Conservation (phyloP, 2,113 vertebrate genomes). For the Anguilla rostrata region DNA sequence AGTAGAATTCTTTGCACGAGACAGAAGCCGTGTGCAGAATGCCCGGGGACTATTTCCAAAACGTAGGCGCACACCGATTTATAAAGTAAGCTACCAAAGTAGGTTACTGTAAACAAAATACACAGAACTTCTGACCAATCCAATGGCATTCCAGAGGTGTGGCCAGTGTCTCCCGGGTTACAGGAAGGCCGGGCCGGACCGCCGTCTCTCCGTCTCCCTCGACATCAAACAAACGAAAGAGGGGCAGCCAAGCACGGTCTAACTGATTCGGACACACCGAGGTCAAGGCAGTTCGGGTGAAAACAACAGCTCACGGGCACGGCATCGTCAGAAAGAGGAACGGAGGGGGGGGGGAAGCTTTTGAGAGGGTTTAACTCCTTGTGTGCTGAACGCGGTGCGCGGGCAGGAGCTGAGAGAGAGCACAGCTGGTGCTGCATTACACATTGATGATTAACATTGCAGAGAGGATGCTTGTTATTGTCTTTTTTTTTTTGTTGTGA, state of each 20-base stretch:
- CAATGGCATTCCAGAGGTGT: neutral
- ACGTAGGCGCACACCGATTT: neutral
- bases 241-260: slow-evolving; percentile 57
- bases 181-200: neutral
- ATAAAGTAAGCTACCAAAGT: no score
- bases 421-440: neutral
- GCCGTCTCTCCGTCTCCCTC: neutral
- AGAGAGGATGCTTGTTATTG: neutral
- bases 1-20: neutral
- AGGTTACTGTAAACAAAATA: neutral
- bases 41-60: neutral
- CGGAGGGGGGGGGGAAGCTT: slow-evolving; percentile 10
- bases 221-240: slow-evolving; percentile 44
- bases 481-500: neutral
- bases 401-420: neutral
- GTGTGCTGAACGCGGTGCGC: slow-evolving; percentile 39
- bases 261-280: slow-evolving; percentile 65
- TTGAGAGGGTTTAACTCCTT: slow-evolving; percentile 52
- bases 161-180: neutral
- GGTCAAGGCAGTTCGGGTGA: slow-evolving; percentile 69
- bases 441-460: neutral
- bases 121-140: neutral
- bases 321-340: slow-evolving; percentile 25
- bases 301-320: slow-evolving; percentile 65
- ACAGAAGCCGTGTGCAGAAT: neutral